phyloP scores from a whole-genome alignment of 2,888 invertebrate species.

The Philereme vetulata region DNA sequence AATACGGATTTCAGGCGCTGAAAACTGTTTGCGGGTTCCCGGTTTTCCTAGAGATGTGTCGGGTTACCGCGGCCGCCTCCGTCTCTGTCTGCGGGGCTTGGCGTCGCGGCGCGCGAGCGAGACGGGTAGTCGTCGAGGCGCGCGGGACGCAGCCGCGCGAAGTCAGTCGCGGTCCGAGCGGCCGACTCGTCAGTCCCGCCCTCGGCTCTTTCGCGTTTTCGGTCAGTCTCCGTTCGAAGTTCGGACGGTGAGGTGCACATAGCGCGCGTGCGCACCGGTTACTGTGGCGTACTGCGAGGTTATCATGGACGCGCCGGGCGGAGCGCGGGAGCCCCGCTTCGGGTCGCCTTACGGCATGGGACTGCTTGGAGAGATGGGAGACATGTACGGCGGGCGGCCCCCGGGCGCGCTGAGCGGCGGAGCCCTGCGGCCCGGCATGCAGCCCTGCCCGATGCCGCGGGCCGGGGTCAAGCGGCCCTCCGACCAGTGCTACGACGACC shows the following conservation, averaged over 20 bases:
- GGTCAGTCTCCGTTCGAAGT: conserved; percentile 82
- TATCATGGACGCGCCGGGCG: conserved; percentile 94
- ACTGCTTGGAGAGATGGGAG: conserved; percentile 91
- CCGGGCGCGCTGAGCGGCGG: conserved; percentile 84
- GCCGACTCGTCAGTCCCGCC: conserved; percentile 83
- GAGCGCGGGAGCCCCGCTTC: conserved; percentile 94
- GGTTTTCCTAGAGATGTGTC: conserved; percentile 81
- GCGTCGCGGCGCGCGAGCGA: conserved; percentile 52
- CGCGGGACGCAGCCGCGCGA: conserved; percentile 74
- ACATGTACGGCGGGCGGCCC: conserved; percentile 90
- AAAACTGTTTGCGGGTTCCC: conserved; percentile 76
- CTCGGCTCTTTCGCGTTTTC: conserved; percentile 80
- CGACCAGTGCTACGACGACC: conserved; percentile 92
- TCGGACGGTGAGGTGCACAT: conserved; percentile 79
- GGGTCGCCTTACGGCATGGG: conserved; percentile 95
- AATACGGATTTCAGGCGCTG: conserved; percentile 79
- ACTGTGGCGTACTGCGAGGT: conserved; percentile 85
- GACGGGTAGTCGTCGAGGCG: conserved; percentile 75
- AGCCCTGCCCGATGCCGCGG: conserved; percentile 84
- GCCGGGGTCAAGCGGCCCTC: conserved; percentile 87
- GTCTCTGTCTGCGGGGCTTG: conserved; percentile 58
- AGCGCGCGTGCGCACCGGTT: conserved; percentile 82
- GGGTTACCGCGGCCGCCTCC: conserved; percentile 70
- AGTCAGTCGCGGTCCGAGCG: conserved; percentile 84
- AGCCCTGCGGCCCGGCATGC: conserved; percentile 80